phyloP scores from a whole-genome alignment of 2,888 invertebrate genomes.

The Falcaria lacertinaria region DNA sequence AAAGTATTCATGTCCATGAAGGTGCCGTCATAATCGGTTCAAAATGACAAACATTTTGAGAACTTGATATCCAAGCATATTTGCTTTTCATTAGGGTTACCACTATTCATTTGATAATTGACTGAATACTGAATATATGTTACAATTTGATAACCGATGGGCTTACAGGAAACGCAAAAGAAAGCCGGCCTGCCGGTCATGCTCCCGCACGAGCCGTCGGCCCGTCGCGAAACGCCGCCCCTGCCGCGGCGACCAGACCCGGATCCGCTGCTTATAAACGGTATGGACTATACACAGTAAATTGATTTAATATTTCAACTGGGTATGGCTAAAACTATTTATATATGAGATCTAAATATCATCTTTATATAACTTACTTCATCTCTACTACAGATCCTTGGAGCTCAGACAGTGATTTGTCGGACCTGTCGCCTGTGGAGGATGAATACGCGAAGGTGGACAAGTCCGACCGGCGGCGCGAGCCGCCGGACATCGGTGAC shows the following conservation, averaged over 20 bases:
- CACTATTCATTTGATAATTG: too few species aligned
- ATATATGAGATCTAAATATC: too few species aligned
- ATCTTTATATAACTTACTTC: too few species aligned
- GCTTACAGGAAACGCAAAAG: conserved; percentile 87
- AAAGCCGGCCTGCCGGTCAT: conserved; percentile 92
- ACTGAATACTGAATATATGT: too few species aligned
- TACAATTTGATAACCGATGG: conserved; percentile 78
- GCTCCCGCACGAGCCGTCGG: conserved; percentile 88
- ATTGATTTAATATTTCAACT: too few species aligned
- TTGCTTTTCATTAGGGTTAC: too few species aligned
- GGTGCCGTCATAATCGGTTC: too few species aligned
- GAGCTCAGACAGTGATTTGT: conserved; percentile 92
- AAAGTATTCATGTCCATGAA: too few species aligned
- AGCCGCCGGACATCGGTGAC: conserved; percentile 69
- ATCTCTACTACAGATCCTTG: conserved; percentile 84
- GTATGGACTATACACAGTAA: too few species aligned
- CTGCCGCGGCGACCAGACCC: conserved; percentile 86
- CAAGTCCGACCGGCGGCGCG: conserved; percentile 56
- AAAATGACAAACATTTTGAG: too few species aligned
- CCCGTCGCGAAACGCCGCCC: conserved; percentile 87
- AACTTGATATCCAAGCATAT: too few species aligned
- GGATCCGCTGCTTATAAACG: conserved; percentile 83
- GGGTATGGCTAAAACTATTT: too few species aligned
- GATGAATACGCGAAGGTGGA: conserved; percentile 76
- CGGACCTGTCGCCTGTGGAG: conserved; percentile 90